Evolutionary conservation across 2,113 vertebrate species (phyloP).

Genomic region (human): GRCh38 chr3:103732501-103733000

Average conservation of each 20-base stretch:
- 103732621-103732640: neutral
- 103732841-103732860: neutral
- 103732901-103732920: neutral
- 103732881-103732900: neutral
- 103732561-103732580: neutral
- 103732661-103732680: neutral
- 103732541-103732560: slow-evolving; percentile 12
- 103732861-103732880: neutral
- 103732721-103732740: neutral
- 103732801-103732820: neutral
- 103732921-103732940: neutral
- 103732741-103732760: neutral
- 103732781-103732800: neutral
- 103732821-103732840: neutral
- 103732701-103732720: neutral
- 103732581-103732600: neutral
- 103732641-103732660: neutral
- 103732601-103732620: neutral
- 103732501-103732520: neutral
- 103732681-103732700: neutral
- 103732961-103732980: neutral
- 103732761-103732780: neutral
- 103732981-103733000: neutral
- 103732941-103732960: neutral
- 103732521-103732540: neutral